phyloP scores from a whole-genome alignment of 1,140 invertebrate species.

The Drosophila melanica region DNA sequence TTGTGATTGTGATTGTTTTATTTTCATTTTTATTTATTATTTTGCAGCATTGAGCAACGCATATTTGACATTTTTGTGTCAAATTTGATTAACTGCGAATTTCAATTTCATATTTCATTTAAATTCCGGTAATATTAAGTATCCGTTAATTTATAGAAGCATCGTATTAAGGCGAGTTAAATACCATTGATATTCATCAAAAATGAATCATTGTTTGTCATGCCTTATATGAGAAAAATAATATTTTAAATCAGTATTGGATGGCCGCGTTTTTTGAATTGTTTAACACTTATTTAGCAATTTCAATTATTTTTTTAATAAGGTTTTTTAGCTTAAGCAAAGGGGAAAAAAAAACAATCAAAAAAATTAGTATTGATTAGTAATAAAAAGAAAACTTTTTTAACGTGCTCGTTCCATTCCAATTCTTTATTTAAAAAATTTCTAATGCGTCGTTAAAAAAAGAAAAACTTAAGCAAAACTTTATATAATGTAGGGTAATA shows the following conservation, averaged over 20 bases:
- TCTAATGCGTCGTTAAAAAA: neutral
- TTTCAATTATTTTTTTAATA: neutral
- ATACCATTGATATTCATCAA: neutral
- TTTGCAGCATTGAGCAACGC: neutral
- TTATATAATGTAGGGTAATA: neutral
- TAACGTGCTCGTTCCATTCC: too few species aligned
- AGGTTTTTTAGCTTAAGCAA: neutral
- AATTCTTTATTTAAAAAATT: neutral
- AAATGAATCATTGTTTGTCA: too few species aligned
- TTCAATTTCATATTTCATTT: conserved; percentile 27
- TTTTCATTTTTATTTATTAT: neutral
- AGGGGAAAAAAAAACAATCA: neutral
- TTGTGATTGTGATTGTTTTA: conserved; percentile 24
- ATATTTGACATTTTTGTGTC: conserved; percentile 20
- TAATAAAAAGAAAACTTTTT: too few species aligned
- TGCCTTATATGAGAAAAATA: too few species aligned
- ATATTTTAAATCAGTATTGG: too few species aligned
- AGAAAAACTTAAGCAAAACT: neutral
- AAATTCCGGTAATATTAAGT: neutral
- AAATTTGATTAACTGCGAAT: conserved; percentile 30
- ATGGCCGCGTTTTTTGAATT: neutral
- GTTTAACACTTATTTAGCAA: neutral
- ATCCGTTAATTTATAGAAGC: neutral
- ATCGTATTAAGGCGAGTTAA: neutral
- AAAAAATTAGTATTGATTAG: too few species aligned